A percentile compares a stretch with the other conserved stretches of the same genome.
Evolutionary conservation across 2,888 invertebrate species (phyloP).

Genomic region (Thymelicus acteon): DNA sequence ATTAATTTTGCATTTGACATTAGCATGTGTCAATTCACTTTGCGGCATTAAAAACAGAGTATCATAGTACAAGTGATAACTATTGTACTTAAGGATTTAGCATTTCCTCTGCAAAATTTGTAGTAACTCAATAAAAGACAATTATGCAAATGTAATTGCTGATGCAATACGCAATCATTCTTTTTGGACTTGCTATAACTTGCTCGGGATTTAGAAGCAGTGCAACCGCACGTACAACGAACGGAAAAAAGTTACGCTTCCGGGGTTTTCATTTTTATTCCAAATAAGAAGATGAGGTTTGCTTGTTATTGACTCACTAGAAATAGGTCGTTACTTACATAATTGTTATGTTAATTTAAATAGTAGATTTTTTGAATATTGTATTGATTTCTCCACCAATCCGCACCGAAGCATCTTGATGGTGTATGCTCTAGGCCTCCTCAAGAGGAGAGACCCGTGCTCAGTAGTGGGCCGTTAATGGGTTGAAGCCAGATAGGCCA

Average conservation of each 20-base stretch:
- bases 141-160: constrained; percentile 21
- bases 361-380: no score
- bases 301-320: constrained; percentile 11
- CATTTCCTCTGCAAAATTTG: constrained; percentile 11
- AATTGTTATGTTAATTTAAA: neutral
- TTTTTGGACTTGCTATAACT: constrained; percentile 23
- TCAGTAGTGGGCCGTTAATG: no score
- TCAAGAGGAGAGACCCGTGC: no score
- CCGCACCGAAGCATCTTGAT: no score
- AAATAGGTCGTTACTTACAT: neutral
- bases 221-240: constrained; percentile 29
- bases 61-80: no score
- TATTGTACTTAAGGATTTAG: neutral
- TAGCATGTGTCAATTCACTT: no score
- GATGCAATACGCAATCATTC: constrained; percentile 21
- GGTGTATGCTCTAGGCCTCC: no score
- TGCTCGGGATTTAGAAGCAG: constrained; percentile 14
- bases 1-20: no score
- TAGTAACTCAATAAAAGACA: constrained; percentile 1
- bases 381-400: no score
- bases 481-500: no score
- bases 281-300: neutral
- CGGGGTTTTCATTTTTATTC: constrained; percentile 15
- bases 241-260: constrained; percentile 15
- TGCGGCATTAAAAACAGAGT: no score